These are phyloP conservation scores for Mergus octosetaceus DNA, from an alignment of 2,797 vertebrate genomes.

Conservation along the genomic window DNA sequence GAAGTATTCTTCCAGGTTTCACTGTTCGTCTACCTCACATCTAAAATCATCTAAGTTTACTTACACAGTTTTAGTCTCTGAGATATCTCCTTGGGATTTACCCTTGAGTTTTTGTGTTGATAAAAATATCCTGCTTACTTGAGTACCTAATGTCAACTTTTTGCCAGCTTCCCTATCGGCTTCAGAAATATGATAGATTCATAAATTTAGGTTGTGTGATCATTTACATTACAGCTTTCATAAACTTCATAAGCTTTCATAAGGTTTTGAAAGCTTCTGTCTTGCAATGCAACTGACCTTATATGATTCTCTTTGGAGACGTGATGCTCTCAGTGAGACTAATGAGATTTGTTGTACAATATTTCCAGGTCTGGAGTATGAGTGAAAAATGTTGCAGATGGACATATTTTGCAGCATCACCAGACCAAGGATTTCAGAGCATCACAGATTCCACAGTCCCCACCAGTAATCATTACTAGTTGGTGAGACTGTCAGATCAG, in stretches of 20 bases:
- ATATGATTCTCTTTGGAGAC: no score
- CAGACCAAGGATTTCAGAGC: neutral
- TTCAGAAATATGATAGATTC: neutral
- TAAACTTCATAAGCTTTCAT: neutral
- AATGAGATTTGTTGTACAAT: neutral
- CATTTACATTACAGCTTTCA: neutral
- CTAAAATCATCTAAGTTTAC: neutral
- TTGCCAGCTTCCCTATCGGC: neutral
- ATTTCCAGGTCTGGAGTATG: neutral
- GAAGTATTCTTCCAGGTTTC: neutral
- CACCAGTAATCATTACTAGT: neutral
- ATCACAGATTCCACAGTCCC: neutral
- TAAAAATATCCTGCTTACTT: neutral
- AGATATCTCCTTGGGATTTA: neutral
- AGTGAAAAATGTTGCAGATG: neutral
- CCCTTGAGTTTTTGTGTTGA: neutral
- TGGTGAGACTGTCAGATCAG: neutral
- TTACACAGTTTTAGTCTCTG: neutral
- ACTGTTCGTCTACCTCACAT: neutral
- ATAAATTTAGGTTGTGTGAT: neutral
- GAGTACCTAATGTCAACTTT: neutral
- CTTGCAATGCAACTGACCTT: neutral
- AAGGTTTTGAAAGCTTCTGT: neutral
- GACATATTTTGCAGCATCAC: neutral
- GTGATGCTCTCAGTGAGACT: neutral